Base-by-base conservation (phyloP, 2,113 vertebrate genomes). In the Genyomyrus donnyi region DNA sequence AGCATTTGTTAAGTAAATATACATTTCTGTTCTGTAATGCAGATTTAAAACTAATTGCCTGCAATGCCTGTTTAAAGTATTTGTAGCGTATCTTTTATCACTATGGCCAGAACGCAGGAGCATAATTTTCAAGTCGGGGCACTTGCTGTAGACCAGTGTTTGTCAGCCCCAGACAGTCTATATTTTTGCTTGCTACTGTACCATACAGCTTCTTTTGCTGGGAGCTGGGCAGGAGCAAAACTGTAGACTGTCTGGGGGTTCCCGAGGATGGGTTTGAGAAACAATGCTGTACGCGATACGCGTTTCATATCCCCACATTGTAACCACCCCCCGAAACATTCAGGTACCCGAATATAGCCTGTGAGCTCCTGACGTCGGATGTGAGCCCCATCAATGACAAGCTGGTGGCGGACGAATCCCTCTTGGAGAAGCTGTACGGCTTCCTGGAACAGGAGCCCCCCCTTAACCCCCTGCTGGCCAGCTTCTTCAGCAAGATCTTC, bases 401-500 rank as follows among this genome's bases (percentile, higher is more conserved):
- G 56, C 95, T 99, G 3, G 98, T 97, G 0, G 97, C 94, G 35
- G 98, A 99, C 0, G 97, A 98, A 89, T 95, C 95, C 46, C 95
- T 99, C 90, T 95, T 99, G 74, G 96, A 96, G 88, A 96, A 96
- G 91, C 97, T 99, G 13, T 99, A 98, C 3, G 95, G 96, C 92
- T 99, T 99, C 94, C 91, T 99, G 94, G 97, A 97, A 88, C 97
- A 96, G 1, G 97, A 98, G 92, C 97, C 98, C 0, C 98, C 98
- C 0, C 94, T 99, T 90, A 99, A 99, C 92, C 98, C 98, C 8
- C 94, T 99, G 93, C 96, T 99, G 11, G 98, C 98, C 95, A 99
- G 98, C 91, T 99, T 99, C 94, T 99, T 99, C 95, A 99, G 98
- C 96, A 99, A 99, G 95, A 98, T 97, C 89, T 97, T 99, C 0